Percentiles rank a stretch among this genome's conserved stretches.
Conservation (phyloP, 1,140 invertebrate genomes). For the Monomorium pharaonis region DNA sequence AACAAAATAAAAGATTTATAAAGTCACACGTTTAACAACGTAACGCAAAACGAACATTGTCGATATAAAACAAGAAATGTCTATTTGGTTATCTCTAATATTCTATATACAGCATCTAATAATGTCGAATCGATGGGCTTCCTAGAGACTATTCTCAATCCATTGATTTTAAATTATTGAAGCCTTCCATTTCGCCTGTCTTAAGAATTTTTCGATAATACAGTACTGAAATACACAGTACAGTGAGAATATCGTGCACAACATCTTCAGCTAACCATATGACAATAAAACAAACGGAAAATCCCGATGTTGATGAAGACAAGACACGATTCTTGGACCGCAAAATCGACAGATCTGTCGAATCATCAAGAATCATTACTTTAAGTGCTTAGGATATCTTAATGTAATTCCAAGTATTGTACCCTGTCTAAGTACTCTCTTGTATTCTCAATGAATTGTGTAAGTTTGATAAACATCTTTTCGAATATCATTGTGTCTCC, state of each 20-base stretch:
- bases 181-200: background rate
- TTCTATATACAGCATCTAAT: conserved; percentile 7
- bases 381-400: background rate
- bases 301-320: background rate
- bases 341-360: conserved; percentile 12
- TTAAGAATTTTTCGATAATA: conserved; percentile 1
- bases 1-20: background rate
- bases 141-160: conserved; percentile 18
- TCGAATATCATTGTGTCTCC: background rate
- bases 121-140: conserved; percentile 33
- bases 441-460: background rate
- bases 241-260: background rate
- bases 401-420: conserved; percentile 23
- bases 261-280: background rate
- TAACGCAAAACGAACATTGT: background rate
- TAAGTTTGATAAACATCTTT: background rate
- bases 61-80: background rate
- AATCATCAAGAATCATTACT: conserved; percentile 37
- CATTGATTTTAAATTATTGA: conserved; percentile 6
- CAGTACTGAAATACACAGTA: background rate
- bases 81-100: background rate
- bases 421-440: background rate
- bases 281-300: conserved; percentile 17
- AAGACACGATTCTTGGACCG: conserved; percentile 11
- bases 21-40: background rate